Percentiles rank a stretch among this genome's conserved stretches.
phyloP scores from a whole-genome alignment of 2,113 vertebrate species.

The Urocynchramus pylzowi region DNA sequence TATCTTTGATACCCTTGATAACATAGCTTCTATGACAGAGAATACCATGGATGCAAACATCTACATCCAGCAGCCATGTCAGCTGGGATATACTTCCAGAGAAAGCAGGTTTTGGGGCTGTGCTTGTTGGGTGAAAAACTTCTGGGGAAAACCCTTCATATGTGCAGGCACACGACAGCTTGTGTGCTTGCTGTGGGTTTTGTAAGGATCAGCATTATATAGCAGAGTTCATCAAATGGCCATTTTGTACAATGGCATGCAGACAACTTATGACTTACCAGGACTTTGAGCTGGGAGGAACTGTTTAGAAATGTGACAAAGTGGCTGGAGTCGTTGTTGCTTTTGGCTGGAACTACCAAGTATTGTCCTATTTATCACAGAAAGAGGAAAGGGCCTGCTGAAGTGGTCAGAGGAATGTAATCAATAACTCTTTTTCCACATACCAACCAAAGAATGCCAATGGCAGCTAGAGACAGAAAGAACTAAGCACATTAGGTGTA shows the following conservation, averaged over 20 bases:
- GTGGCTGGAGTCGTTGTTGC: background rate
- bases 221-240: background rate
- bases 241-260: background rate
- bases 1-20: background rate
- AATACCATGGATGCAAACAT: background rate
- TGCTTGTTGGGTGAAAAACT: background rate
- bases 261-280: background rate
- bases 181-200: background rate
- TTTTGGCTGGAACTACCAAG: background rate
- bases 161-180: fast-evolving
- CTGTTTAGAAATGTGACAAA: background rate
- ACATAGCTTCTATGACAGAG: background rate
- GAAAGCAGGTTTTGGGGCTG: background rate
- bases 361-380: background rate
- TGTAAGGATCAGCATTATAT: background rate
- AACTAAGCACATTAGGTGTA: background rate
- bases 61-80: background rate
- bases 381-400: background rate
- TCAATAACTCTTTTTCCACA: background rate
- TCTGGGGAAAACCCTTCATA: background rate
- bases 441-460: background rate
- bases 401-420: background rate
- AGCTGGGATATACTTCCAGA: background rate
- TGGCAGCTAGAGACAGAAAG: background rate
- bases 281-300: background rate